Evolutionary conservation across 2,113 vertebrate genomes (phyloP), one percentile per base, ranked within the genome.

Genomic region (Patagioenas fasciata): DNA sequence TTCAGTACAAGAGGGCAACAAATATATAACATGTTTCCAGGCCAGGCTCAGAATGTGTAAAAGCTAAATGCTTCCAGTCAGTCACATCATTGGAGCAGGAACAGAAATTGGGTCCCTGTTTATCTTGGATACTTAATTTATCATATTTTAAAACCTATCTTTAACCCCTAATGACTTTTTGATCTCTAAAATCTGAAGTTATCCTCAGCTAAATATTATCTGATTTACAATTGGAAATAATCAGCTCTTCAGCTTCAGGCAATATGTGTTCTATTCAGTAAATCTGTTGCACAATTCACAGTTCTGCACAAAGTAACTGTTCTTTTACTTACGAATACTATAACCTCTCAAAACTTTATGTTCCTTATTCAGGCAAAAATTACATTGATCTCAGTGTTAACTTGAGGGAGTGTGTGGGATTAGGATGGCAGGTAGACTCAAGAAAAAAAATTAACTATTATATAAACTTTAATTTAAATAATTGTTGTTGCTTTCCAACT

Each of bases 191-290:
- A 86, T 71, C 62, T 65, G 28, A 80, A 77, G 34, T 83, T 89
- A 90, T 93, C 48, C 69, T 88, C 36, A 74, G 23, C 13, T 62
- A 20, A 89, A 84, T 86, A 74, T 85, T 91, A 91, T 97, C 77
- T 82, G 58, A 36, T 89, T 79, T 92, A 82, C 53, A 89, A 91
- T 42, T 9, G 0, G 66, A 88, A 83, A 91, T 85, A 95, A 88
- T 95, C 89, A 67, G 36, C 50, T 91, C 47, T 93, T 91, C 47
- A 48, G 24, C 75, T 80, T 47, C 31, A 86, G 72, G 47, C 94
- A 93, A 40, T 94, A 80, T 77, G 89, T 91, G 34, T 86, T 88
- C 48, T 74, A 67, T 81, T 84, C 69, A 79, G 60, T 21, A 94
- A 90, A 84, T 88, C 92, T 72, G 38, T 77, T 73, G 7, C 38